A percentile compares a stretch with the other conserved stretches of the same genome.
phyloP scores from a whole-genome alignment of 2,113 vertebrate species.

The Heptranchias perlo region DNA sequence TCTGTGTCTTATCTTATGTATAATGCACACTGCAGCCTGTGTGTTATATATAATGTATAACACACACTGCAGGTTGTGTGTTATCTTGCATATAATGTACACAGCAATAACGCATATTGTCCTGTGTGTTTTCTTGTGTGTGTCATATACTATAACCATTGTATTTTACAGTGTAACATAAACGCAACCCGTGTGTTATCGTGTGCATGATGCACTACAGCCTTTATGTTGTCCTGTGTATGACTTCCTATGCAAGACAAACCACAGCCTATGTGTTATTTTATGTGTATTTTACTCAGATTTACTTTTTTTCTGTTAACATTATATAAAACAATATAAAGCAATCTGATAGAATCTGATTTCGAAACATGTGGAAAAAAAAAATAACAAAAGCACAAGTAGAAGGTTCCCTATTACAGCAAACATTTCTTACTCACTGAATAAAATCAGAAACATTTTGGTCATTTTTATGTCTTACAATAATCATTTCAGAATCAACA shows the following conservation, averaged over 20 bases:
- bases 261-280: not conserved
- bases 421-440: not conserved
- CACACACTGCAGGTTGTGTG: not conserved
- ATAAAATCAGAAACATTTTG: not conserved
- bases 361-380: not conserved
- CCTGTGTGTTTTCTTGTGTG: not conserved
- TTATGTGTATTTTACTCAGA: not conserved
- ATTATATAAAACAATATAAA: not conserved
- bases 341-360: not conserved
- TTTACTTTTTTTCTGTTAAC: not conserved
- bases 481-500: not conserved
- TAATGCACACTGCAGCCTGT: not conserved
- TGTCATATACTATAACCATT: not conserved
- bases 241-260: not conserved
- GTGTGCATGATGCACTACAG: not conserved
- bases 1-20: not conserved
- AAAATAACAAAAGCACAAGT: not conserved
- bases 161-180: not conserved
- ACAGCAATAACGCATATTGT: not conserved
- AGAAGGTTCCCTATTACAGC: not conserved
- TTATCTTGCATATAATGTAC: not conserved
- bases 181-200: not conserved
- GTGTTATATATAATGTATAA: not conserved
- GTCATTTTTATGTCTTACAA: not conserved
- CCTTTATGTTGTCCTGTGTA: not conserved